Base-by-base conservation (phyloP, 2,888 invertebrate genomes). In the Lepidochitona cinerea region DNA sequence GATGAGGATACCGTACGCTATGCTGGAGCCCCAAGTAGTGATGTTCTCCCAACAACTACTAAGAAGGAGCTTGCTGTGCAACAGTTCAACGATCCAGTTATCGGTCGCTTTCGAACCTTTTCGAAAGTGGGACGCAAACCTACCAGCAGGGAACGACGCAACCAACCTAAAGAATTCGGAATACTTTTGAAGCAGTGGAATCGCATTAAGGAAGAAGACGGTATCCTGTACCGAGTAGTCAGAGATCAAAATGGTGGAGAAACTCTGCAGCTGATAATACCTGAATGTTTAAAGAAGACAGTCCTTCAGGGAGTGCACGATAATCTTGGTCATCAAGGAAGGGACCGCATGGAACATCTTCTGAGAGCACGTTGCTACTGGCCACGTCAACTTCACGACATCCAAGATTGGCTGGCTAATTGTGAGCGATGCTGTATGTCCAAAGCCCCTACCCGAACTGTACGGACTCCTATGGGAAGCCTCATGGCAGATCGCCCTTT, bases 251-350 rank as follows among this genome's bases (percentile, higher is more conserved):
- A 53, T 35, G 26, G 33, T 18, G 75, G 70, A 18, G 36, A 59
- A 7, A 53, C 68, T n/a, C 18, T 35, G 18, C 74, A 74, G 49
- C 29, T 77, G 18, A 35, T 76, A 23, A 26, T 71, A 29, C 71
- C 73, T 33, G 32, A 54, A 23, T 14, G 29, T 23, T 29, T 74
- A 6, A 35, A 54, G 6, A 12, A 26, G 32, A 29, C 18, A 12
- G 76, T 77, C 9, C 23, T 75, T 5, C 37, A 71, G 14, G 52
- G 37, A n/a, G 35, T 76, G 9, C 78, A 79, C 53, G 69, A 76
- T 29, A 14, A 68, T 37, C 32, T 41, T 29, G 73, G 76, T 52
- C 77, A 77, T 41, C 75, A 76, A 41, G 68, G 74, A 12, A 68
- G 65, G 26, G 71, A 71, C 32, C 29, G 74, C 18, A 74, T 70